phyloP scores from a whole-genome alignment of 1,140 invertebrate genomes.

The Phymastichus coffea region DNA sequence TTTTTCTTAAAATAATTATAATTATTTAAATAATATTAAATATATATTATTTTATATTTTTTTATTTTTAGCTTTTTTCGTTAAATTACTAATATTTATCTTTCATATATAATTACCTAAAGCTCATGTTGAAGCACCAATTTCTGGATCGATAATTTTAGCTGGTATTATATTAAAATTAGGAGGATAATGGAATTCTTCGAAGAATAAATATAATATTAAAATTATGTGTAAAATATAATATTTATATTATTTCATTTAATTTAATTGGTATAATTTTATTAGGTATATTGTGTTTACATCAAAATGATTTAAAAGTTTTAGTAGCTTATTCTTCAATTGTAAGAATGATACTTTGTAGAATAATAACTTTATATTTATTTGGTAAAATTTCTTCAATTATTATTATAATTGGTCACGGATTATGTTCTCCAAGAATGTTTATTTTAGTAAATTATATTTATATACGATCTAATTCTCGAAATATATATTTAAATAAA shows the following conservation, averaged over 20 bases:
- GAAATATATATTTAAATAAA: constrained; percentile 51
- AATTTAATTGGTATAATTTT: constrained; percentile 59
- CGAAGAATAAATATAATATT: constrained; percentile 18
- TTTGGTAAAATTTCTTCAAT: too few relatives aligned
- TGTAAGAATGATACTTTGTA: constrained; percentile 55
- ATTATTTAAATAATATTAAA: neutral
- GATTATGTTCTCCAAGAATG: constrained; percentile 66
- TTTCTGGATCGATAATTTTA: constrained; percentile 69
- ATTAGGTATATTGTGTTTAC: constrained; percentile 63
- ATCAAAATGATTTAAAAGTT: constrained; percentile 63
- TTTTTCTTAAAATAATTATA: too few relatives aligned
- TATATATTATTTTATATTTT: constrained; percentile 28
- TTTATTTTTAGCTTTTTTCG: constrained; percentile 63
- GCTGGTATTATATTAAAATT: constrained; percentile 60
- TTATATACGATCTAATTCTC: constrained; percentile 58
- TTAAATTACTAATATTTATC: constrained; percentile 69
- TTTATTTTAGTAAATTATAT: constrained; percentile 65
- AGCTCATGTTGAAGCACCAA: constrained; percentile 69
- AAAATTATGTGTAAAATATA: constrained; percentile 50
- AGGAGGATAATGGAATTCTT: neutral
- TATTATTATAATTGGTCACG: constrained; percentile 66
- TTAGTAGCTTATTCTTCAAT: constrained; percentile 68
- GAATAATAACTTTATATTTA: constrained; percentile 50
- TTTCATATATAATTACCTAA: constrained; percentile 70
- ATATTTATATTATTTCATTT: constrained; percentile 56